Conservation (phyloP, 2,888 invertebrate species). For the Elysia crispata region DNA sequence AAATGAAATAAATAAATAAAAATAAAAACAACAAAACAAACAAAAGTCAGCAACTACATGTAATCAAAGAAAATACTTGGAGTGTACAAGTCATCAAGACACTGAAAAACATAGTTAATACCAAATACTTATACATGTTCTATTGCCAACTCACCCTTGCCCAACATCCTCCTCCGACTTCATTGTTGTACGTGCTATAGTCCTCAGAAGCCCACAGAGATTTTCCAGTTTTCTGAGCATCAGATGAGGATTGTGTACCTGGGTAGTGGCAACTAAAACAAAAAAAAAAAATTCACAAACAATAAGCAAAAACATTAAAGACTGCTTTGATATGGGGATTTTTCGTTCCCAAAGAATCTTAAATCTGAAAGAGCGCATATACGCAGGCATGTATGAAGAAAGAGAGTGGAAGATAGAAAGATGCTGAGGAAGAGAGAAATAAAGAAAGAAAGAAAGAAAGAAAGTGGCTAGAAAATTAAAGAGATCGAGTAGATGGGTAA, state of each 20-base stretch:
- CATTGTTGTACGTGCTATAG: constrained; percentile 75
- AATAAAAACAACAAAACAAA: no score
- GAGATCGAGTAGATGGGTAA: no score
- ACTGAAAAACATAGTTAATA: background rate
- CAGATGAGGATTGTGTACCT: constrained; percentile 59
- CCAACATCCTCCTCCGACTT: constrained; percentile 76
- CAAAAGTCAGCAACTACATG: no score
- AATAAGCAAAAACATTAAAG: background rate
- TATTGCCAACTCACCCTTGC: constrained; percentile 69
- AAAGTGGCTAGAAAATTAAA: no score
- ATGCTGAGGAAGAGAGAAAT: background rate
- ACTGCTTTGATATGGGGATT: background rate
- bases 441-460: no score
- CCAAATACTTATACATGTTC: background rate
- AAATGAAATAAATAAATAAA: no score
- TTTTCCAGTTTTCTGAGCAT: constrained; percentile 66
- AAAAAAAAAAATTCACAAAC: constrained; percentile 10
- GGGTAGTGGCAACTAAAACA: constrained; percentile 70
- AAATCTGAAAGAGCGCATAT: no score
- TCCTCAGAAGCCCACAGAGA: constrained; percentile 77
- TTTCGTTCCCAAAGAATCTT: background rate
- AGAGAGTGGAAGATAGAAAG: no score
- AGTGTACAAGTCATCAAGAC: background rate
- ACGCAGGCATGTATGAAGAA: no score
- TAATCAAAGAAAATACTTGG: background rate